Base-by-base conservation (phyloP, 2,888 invertebrate genomes). In the Andrena marginata region DNA sequence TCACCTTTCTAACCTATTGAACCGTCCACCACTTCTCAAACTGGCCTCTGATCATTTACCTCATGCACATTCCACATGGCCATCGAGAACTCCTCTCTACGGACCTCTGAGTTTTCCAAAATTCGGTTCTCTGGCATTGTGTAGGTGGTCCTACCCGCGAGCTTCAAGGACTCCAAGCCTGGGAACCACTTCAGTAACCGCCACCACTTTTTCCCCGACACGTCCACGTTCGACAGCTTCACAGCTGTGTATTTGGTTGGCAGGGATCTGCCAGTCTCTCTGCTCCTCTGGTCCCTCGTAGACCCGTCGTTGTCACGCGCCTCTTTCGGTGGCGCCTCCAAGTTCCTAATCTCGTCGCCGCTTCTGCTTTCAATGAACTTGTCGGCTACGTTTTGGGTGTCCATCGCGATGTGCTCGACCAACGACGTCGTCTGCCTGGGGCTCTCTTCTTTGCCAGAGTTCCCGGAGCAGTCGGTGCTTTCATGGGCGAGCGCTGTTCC, bases 161-260 rank as follows among this genome's bases (percentile, higher is more conserved):
- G 73, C 33, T 87, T 87, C 29, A 93, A 80, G 2, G 85, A 80
- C 60, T 92, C 92, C 3, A 90, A 64, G 4, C 89, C 89, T 0
- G 93, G 92, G 7, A 93, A 77, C 92, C 92, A 93, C 68, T 92
- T 89, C 31, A 94, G 85, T 1, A 93, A 64, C 3, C 89, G 85
- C 93, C 93, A 93, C 92, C 92, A 92, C 59, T 92, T 92, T 49
- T 91, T 90, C 10, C 31, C 60, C 2, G 85, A 67, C 1, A 35
- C 67, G 31, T 80, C 82, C 16, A 72, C 48, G 13, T 59, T 68
- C 7, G 83, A 54, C 0, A 80, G 29, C 16, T 82, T 77, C 2
- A 86, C 85, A 6, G 78, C 42, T 10, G 74, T 54, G 54, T 80
- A 87, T n/a, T 13, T 80, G 5, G 33, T 68, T 0, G 71, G 7